Percentiles rank a stretch among this genome's conserved stretches.
Conservation (phyloP, 2,797 vertebrate genomes). For the Periparus ater region DNA sequence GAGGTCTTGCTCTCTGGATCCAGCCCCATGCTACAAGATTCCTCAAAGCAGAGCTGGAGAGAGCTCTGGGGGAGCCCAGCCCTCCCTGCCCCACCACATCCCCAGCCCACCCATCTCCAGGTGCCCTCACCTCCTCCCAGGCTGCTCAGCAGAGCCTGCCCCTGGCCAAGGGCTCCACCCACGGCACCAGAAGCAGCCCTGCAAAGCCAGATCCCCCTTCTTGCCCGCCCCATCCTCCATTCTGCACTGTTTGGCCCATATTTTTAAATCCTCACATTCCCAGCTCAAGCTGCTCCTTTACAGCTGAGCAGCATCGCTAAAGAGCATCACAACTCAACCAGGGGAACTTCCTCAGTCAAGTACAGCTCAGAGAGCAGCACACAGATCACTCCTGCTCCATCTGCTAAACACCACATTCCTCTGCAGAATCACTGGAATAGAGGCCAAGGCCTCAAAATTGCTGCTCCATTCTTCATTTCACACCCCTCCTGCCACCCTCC, state of each 20-base stretch:
- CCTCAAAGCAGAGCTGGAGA: neutral
- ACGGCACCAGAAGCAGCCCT: neutral
- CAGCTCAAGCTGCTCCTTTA: neutral
- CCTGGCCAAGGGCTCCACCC: fast-evolving
- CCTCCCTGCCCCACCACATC: neutral
- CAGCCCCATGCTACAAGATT: fast-evolving
- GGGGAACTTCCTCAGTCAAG: neutral
- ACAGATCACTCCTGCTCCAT: neutral
- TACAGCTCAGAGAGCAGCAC: neutral
- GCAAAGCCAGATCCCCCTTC: neutral
- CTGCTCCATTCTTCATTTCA: neutral
- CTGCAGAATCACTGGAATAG: neutral
- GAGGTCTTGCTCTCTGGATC: neutral
- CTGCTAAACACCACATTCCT: neutral
- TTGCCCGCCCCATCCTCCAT: neutral
- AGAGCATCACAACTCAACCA: neutral
- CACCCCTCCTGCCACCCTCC: neutral
- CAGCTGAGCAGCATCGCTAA: neutral
- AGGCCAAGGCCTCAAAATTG: neutral
- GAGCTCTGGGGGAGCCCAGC: neutral
- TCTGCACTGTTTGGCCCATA: fast-evolving
- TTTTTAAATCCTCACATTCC: neutral
- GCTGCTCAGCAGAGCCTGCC: neutral
- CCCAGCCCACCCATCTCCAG: fast-evolving
- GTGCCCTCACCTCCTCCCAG: neutral